A percentile compares a stretch with the other conserved stretches of the same genome.
These are phyloP conservation scores for Heliconius cydno DNA, from an alignment of 2,888 invertebrate genomes.

Conservation along the genomic window DNA sequence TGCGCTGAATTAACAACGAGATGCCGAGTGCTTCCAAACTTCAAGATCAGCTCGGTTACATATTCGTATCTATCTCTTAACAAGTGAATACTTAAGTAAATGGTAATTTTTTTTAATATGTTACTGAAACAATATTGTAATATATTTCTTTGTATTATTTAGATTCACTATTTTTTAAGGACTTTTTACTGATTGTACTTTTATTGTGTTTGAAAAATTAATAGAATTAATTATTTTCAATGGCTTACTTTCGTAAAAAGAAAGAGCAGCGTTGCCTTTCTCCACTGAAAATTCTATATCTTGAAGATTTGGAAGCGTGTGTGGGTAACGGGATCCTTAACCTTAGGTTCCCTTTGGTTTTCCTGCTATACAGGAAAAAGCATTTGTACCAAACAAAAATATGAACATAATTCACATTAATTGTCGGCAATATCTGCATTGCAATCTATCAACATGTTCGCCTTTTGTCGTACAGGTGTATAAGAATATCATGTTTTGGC, in stretches of 20 bases:
- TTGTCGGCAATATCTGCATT: slow-evolving; percentile 6
- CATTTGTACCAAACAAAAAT: neutral
- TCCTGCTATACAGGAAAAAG: neutral
- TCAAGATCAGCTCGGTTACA: slow-evolving; percentile 25
- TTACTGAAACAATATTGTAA: neutral
- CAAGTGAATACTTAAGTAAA: slow-evolving; percentile 3
- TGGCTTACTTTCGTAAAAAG: neutral
- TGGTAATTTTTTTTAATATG: neutral
- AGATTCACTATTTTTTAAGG: neutral
- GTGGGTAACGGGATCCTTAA: neutral
- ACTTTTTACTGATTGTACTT: no score
- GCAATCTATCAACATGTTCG: neutral
- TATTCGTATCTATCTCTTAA: neutral
- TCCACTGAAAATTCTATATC: neutral
- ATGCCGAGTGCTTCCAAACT: slow-evolving; percentile 31
- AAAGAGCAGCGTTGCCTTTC: neutral
- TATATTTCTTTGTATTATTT: neutral
- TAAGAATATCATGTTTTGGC: slow-evolving; percentile 30
- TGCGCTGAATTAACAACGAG: slow-evolving; percentile 39
- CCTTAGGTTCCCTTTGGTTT: neutral
- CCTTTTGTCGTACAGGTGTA: slow-evolving; percentile 16
- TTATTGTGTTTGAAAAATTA: no score
- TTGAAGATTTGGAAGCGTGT: neutral
- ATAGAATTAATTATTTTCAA: no score
- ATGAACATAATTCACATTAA: neutral